Evolutionary conservation across 2,113 vertebrate species (phyloP).

Genomic region (Gobio gobio): DNA sequence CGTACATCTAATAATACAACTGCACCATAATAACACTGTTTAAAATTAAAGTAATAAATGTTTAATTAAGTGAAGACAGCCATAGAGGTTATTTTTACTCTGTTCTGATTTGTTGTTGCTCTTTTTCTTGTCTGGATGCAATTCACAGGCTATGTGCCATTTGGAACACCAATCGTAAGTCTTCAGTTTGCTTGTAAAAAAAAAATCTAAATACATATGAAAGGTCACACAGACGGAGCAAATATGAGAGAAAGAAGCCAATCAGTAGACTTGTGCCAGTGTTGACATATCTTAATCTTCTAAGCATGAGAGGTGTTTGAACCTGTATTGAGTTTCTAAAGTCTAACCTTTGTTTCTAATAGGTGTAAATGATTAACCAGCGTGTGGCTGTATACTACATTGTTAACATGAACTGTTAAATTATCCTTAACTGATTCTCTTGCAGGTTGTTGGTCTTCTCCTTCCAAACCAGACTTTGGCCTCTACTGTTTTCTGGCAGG

Average conservation of each 20-base stretch:
- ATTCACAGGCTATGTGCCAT: conserved; percentile 93
- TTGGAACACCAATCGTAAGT: conserved; percentile 98
- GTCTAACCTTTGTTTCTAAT: neutral
- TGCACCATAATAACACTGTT: neutral
- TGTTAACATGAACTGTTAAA: neutral
- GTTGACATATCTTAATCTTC: neutral
- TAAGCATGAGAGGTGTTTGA: neutral
- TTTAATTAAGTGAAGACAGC: neutral
- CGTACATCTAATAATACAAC: neutral
- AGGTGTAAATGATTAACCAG: conserved; percentile 15
- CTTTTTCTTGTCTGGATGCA: conserved; percentile 23
- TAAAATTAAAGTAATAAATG: neutral
- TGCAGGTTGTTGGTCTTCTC: conserved; percentile 95
- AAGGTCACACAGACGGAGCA: neutral
- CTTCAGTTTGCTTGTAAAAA: conserved; percentile 49
- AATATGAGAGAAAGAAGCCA: neutral
- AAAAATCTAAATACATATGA: neutral
- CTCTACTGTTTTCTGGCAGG: conserved; percentile 98
- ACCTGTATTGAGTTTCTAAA: neutral
- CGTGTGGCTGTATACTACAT: neutral
- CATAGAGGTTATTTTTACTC: neutral
- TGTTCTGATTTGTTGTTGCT: conserved; percentile 39
- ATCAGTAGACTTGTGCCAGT: neutral
- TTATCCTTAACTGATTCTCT: neutral
- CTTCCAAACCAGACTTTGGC: conserved; percentile 96